Evolutionary conservation across 2,797 vertebrate species (phyloP).

Genomic region (Zalophus californianus): DNA sequence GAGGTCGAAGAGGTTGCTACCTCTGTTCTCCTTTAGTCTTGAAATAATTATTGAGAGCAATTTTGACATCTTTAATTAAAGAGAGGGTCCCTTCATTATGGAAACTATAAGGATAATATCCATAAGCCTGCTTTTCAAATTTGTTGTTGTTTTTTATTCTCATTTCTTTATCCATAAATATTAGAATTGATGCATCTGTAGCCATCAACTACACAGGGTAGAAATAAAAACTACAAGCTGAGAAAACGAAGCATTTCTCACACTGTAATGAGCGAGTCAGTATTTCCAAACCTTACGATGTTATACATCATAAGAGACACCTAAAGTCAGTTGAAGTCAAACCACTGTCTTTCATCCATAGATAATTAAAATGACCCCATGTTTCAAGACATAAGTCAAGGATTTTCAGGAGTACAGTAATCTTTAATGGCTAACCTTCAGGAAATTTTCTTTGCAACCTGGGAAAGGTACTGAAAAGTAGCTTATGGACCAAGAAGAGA

Average conservation of each 20-base stretch:
- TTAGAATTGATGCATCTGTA: background rate
- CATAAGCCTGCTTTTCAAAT: background rate
- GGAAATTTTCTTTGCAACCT: constrained; percentile 73
- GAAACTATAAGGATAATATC: constrained; percentile 2
- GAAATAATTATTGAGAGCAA: background rate
- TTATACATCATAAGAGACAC: constrained; percentile 65
- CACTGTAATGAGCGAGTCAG: background rate
- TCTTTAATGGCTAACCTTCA: constrained; percentile 77
- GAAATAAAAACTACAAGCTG: constrained; percentile 53
- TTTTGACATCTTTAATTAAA: constrained; percentile 20
- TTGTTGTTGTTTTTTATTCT: background rate
- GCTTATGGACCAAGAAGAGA: constrained; percentile 75
- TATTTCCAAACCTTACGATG: constrained; percentile 60
- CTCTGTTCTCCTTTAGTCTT: background rate
- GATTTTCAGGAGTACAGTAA: constrained; percentile 74
- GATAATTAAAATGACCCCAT: constrained; percentile 73
- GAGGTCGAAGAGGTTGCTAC: no score
- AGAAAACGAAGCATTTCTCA: constrained; percentile 47
- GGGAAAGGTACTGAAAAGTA: constrained; percentile 78
- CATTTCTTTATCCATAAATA: background rate
- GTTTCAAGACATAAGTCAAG: constrained; percentile 74
- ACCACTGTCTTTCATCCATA: constrained; percentile 61
- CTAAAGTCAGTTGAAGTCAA: constrained; percentile 57
- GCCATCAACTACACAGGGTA: background rate
- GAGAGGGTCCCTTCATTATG: background rate